Evolutionary conservation across 2,113 vertebrate species (phyloP).

Genomic region (Fregetta grallaria): DNA sequence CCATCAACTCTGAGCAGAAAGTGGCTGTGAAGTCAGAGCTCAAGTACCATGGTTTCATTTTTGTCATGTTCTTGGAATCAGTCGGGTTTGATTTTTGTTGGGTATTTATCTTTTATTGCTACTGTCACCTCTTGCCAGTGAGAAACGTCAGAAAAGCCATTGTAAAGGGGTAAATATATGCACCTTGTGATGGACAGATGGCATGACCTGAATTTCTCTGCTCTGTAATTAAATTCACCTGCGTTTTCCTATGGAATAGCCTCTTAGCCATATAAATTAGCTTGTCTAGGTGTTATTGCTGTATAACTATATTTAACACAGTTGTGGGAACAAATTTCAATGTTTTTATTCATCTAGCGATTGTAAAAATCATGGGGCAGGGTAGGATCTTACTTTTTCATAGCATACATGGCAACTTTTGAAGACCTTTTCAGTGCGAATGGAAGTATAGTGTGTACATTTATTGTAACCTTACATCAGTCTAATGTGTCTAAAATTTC

Average conservation of each 20-base stretch:
- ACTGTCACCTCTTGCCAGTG: neutral
- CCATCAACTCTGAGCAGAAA: neutral
- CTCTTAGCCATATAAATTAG: neutral
- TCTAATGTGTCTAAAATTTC: neutral
- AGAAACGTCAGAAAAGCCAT: neutral
- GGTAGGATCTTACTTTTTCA: neutral
- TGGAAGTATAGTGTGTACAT: accelerated
- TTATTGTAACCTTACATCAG: neutral
- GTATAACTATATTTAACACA: neutral
- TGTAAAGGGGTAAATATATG: neutral
- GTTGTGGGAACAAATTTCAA: neutral
- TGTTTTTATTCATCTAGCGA: neutral
- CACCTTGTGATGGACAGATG: neutral
- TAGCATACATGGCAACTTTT: neutral
- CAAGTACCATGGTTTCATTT: neutral
- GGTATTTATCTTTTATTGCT: neutral
- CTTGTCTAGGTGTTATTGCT: neutral
- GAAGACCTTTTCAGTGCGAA: neutral
- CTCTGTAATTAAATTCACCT: neutral
- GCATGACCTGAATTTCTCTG: neutral
- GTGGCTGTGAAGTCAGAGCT: neutral
- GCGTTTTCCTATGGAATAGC: neutral
- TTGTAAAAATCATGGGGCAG: no score
- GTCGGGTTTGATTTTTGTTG: neutral
- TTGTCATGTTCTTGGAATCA: neutral